Base-by-base conservation (phyloP, 64 coral and sea anemone genomes). In the Porites australiensis region DNA sequence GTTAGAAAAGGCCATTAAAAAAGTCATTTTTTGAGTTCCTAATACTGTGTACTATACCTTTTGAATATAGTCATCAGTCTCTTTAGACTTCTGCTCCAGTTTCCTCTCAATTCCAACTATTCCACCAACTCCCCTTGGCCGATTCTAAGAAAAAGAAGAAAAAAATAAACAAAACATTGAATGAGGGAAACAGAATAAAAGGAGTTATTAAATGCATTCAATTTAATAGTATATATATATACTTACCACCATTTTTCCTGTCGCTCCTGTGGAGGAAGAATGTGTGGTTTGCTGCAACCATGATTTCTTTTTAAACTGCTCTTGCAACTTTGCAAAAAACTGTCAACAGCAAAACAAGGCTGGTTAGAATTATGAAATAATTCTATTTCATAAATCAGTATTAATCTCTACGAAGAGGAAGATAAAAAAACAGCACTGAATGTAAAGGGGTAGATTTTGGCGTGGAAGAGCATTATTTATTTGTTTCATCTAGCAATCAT, bases 71-170 rank as follows among this genome's bases (percentile, higher is more conserved):
- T 98, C 82, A 69, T 95, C 96, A 89, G 93, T 94, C 73, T 92
- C 90, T 89, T 88, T 89, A 14, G 93, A 95, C 74, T 98, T 79
- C 55, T 93, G 78, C 86, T 98, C 90, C 44, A 98, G 27, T 65
- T 98, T 98, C 86, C 96, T 92, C 60, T 98, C 96, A 82, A 98
- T 98, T n/a, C 96, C 96, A 19, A 98, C 96, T 85, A 98, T 98
- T 43, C 95, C 95, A 58, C 96, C 96, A 75, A 95, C 79, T 66
- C 96, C 96, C 70, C 96, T 91, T 27, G 75, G 55, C 13, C 72
- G 94, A 44, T 51, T 67, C 70, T 93, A 50, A 52, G 60, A 57
- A 82, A 55, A 64, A 75, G n/a, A 13, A 16, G 16, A 70, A 49
- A 2, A 58, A 47, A 18, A 15, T 65, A 3, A 74, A 78, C 16